A percentile compares a stretch with the other conserved stretches of the same genome.
Conservation (phyloP, 2,797 vertebrate species). For the Leucoraja ocellata region DNA sequence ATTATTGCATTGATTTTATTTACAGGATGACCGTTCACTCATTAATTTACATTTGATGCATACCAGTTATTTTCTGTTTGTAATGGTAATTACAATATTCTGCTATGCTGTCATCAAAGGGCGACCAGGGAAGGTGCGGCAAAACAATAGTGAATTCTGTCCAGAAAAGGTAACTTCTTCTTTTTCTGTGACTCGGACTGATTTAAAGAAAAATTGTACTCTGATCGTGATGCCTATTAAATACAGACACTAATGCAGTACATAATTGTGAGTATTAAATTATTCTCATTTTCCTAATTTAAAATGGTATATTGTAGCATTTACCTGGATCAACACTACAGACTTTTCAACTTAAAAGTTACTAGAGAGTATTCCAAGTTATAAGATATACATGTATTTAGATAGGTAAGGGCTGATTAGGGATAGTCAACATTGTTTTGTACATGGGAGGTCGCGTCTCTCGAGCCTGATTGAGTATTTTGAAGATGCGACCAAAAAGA, state of each 20-base stretch:
- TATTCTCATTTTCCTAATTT: constrained; percentile 21
- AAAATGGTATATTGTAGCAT: background rate
- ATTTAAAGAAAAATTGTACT: constrained; percentile 37
- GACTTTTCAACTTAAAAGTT: too few species aligned
- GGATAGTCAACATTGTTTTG: too few species aligned
- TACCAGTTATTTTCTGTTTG: constrained; percentile 98
- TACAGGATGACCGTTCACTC: constrained; percentile 90
- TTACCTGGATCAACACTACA: background rate
- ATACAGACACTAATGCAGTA: constrained; percentile 33
- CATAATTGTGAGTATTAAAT: constrained; percentile 36
- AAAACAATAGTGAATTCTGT: constrained; percentile 80
- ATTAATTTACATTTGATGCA: constrained; percentile 99
- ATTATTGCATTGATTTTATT: constrained; percentile 18
- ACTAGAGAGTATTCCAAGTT: too few species aligned
- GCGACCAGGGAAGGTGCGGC: constrained; percentile 86
- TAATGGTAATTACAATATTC: constrained; percentile 99
- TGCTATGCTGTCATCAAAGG: constrained; percentile 98
- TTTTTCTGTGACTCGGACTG: constrained; percentile 31
- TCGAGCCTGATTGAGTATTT: too few species aligned
- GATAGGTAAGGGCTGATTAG: too few species aligned
- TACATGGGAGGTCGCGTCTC: too few species aligned
- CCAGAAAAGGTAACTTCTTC: constrained; percentile 78
- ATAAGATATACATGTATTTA: too few species aligned
- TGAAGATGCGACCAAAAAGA: too few species aligned
- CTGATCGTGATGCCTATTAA: constrained; percentile 36